Evolutionary conservation across 2,797 vertebrate genomes (phyloP), one percentile per base, ranked within the genome.

Genomic region (Ctenosaura bakeri): DNA sequence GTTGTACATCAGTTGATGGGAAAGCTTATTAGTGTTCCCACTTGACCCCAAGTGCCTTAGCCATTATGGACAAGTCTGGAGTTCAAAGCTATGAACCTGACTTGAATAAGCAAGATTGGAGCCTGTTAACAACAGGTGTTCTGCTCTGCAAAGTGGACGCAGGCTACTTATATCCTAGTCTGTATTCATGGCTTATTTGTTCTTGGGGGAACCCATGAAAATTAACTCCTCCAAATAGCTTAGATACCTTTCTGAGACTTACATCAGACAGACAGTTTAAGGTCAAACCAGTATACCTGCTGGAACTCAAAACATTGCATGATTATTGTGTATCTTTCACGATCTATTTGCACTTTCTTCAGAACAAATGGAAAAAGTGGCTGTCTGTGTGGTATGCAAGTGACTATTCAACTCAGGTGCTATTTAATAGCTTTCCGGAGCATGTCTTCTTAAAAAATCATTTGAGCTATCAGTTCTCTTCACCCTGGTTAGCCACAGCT

Each of bases 361-460:
- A 86, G 56, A 94, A 94, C 93, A 93, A 94, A 85, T 0, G 88
- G 96, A 93, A 95, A 93, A 91, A 88, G 80, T 93, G 0, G 0
- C 85, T 92, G 85, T 85, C 50, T 78, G 71, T 85, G 52, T 0
- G 13, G 76, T 16, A 7, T 64, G 66, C 22, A 5, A 85, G 0
- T 0, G 0, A 1, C 77, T 87, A 85, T 91, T 90, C 73, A 90
- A 50, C 42, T 0, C 6, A 82, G 88, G 87, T 92, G 88, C 0
- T 0, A 42, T 88, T 0, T 2, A 83, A 10, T 50, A 83, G 73
- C 81, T 74, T 83, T 87, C 83, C 52, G 38, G 85, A 74, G 81
- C 26, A 38, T 22, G 46, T 85, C n/a, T 85, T 22, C 42, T 0
- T 0, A 56, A 66, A 83, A 12, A 8, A 86, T 88, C 59, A 64